Evolutionary conservation across 2,113 vertebrate genomes (phyloP).

Genomic region (Chionomys nivalis): DNA sequence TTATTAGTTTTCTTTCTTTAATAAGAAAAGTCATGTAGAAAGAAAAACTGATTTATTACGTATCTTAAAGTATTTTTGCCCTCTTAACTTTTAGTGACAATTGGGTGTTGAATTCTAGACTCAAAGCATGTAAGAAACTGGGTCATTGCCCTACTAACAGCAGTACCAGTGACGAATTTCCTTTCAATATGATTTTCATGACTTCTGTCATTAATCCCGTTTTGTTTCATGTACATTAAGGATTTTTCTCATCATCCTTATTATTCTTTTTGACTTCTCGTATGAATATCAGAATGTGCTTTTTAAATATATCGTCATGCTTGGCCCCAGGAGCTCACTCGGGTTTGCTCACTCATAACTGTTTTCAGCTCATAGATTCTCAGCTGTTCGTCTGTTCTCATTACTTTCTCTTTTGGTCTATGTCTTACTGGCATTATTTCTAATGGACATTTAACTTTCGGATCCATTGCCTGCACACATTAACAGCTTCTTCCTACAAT

Average conservation of each 20-base stretch:
- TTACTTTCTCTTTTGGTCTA: neutral
- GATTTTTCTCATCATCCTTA: neutral
- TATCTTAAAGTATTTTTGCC: neutral
- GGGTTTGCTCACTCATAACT: neutral
- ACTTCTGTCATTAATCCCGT: neutral
- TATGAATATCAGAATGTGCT: neutral
- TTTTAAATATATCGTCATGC: neutral
- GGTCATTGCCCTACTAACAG: neutral
- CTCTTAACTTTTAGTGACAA: slow-evolving; percentile 14
- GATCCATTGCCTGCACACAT: neutral
- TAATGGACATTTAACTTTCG: neutral
- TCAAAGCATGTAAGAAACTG: neutral
- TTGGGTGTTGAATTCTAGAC: neutral
- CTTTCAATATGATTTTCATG: neutral
- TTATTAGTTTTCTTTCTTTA: slow-evolving; percentile 23
- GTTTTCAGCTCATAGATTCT: neutral
- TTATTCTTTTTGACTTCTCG: neutral
- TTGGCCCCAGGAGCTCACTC: neutral
- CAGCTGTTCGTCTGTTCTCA: neutral
- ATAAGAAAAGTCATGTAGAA: neutral
- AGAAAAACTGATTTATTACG: neutral
- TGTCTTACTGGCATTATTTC: neutral
- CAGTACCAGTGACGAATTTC: neutral
- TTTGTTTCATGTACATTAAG: neutral
- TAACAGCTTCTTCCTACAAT: neutral